phyloP scores from a whole-genome alignment of 2,888 invertebrate species.

The Drosophila meridiana region DNA sequence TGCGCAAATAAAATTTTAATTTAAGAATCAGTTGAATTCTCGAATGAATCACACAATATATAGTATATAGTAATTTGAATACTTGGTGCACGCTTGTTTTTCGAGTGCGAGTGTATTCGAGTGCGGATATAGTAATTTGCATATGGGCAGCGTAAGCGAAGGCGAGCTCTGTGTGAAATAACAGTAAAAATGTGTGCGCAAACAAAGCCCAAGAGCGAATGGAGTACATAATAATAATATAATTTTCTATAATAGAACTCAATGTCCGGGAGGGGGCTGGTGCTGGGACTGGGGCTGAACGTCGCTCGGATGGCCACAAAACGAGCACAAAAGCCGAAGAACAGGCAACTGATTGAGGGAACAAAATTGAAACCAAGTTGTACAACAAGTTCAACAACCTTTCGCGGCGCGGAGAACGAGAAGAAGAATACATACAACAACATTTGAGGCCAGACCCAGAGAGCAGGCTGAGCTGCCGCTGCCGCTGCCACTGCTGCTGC shows the following conservation, averaged over 20 bases:
- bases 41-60: neutral
- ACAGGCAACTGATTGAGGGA: slow-evolving; percentile 76
- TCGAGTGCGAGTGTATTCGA: slow-evolving; percentile 8
- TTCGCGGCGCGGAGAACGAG: slow-evolving; percentile 31
- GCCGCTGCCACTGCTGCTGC: slow-evolving; percentile 9
- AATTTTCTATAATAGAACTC: slow-evolving; percentile 77
- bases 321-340: slow-evolving; percentile 65
- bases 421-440: slow-evolving; percentile 57
- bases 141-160: slow-evolving; percentile 13
- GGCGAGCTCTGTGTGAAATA: slow-evolving; percentile 45
- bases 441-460: slow-evolving; percentile 59
- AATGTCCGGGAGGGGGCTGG: slow-evolving; percentile 30
- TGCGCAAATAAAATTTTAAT: neutral
- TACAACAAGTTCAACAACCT: slow-evolving; percentile 74
- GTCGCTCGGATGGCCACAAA: slow-evolving; percentile 33
- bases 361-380: slow-evolving; percentile 66
- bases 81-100: slow-evolving; percentile 1
- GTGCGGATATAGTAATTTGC: slow-evolving; percentile 38
- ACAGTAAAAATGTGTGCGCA: slow-evolving; percentile 67
- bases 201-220: slow-evolving; percentile 54
- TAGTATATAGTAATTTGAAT: neutral
- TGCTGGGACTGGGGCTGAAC: neutral
- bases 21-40: neutral
- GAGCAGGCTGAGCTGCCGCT: slow-evolving; percentile 20
- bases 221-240: slow-evolving; percentile 79